Conservation (phyloP, 2,888 invertebrate genomes). For the Protula sp. region DNA sequence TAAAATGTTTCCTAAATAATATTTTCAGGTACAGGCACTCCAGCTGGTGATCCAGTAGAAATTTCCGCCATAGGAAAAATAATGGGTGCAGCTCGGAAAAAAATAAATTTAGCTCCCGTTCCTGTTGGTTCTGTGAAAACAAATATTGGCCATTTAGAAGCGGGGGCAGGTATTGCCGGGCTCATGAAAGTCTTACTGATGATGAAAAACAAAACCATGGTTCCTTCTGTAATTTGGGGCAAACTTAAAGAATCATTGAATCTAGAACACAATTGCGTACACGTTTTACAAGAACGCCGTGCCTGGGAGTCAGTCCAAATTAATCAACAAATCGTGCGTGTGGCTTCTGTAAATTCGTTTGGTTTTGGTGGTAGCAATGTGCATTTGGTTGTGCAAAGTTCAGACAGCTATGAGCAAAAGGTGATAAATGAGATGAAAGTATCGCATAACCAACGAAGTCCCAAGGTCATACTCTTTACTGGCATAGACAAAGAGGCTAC, state of each 20-base stretch:
- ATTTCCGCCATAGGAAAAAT: constrained; percentile 21
- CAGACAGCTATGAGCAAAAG: too few species aligned
- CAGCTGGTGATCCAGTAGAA: constrained; percentile 30
- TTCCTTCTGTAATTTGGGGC: constrained; percentile 29
- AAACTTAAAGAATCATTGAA: constrained; percentile 28
- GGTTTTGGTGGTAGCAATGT: constrained; percentile 39
- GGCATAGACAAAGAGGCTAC: not conserved
- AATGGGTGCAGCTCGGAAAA: constrained; percentile 10
- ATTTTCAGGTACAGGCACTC: constrained; percentile 32
- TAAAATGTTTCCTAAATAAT: too few species aligned
- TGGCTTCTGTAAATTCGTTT: constrained; percentile 33
- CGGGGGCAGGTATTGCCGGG: constrained; percentile 33
- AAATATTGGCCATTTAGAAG: constrained; percentile 36
- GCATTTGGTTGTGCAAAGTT: constrained; percentile 31
- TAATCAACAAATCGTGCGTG: constrained; percentile 8
- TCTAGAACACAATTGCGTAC: constrained; percentile 23
- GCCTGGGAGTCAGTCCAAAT: constrained; percentile 18
- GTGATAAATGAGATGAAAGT: too few species aligned
- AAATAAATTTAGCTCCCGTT: constrained; percentile 2
- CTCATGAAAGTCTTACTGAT: constrained; percentile 34
- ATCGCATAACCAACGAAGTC: too few species aligned
- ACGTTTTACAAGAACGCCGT: constrained; percentile 18
- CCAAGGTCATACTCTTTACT: not conserved
- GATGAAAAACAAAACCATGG: constrained; percentile 32
- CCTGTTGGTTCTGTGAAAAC: constrained; percentile 35